These are phyloP conservation scores for Plebejus argus DNA, from an alignment of 2,888 invertebrate species.

Conservation along the genomic window DNA sequence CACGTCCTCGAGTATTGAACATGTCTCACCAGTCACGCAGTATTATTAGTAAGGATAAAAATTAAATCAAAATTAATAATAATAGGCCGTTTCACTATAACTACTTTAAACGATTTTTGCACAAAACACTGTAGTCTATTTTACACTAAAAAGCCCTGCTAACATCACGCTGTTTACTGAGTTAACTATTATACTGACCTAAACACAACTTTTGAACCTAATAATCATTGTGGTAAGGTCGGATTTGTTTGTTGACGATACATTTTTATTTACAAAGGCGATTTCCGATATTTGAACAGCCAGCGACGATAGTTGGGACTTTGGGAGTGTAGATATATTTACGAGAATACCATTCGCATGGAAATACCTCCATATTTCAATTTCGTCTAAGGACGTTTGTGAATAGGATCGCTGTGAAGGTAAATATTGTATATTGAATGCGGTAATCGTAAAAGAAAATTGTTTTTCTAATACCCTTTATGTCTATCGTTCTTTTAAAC, in stretches of 20 bases:
- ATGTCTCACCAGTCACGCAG: too few relatives aligned
- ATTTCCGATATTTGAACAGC: slow-evolving; percentile 44
- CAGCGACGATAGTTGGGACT: slow-evolving; percentile 40
- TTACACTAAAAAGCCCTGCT: neutral
- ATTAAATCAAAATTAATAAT: too few relatives aligned
- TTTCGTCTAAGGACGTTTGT: slow-evolving; percentile 41
- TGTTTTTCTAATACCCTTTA: slow-evolving; percentile 20
- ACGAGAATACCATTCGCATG: slow-evolving; percentile 45
- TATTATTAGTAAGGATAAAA: too few relatives aligned
- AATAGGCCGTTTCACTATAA: too few relatives aligned
- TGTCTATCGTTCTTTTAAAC: neutral
- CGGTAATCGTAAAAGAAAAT: slow-evolving; percentile 20
- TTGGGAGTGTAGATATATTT: slow-evolving; percentile 43
- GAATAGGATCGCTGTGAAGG: slow-evolving; percentile 37
- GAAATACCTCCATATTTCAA: slow-evolving; percentile 47
- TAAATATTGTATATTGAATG: slow-evolving; percentile 17
- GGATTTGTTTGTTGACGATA: neutral
- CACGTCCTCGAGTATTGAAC: too few relatives aligned
- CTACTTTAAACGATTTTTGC: neutral
- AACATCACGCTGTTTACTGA: neutral
- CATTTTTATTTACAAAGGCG: neutral
- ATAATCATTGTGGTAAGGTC: neutral
- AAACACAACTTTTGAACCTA: neutral
- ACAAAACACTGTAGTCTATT: neutral
- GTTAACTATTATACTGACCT: neutral